Conservation (phyloP, 2,888 invertebrate species). For the Argyra leucocephala region DNA sequence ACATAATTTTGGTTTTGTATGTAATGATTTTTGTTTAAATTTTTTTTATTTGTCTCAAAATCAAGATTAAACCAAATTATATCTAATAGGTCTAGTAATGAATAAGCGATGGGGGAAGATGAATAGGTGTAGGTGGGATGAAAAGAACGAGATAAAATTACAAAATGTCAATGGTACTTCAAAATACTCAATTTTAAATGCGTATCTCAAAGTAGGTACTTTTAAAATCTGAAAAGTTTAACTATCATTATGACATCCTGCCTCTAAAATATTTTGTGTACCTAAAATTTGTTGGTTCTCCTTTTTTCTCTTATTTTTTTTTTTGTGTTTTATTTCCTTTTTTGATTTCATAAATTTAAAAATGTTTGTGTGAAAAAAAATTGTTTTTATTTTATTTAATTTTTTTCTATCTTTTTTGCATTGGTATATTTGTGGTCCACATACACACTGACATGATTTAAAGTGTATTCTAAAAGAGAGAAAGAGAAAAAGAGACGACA, state of each 20-base stretch:
- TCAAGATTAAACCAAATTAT: too few relatives aligned
- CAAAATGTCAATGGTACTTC: too few relatives aligned
- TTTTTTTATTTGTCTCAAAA: too few relatives aligned
- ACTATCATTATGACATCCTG: background rate
- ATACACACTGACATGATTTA: constrained; percentile 4
- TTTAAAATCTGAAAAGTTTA: too few relatives aligned
- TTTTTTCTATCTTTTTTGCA: background rate
- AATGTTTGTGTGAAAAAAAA: constrained; percentile 5
- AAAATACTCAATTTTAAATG: too few relatives aligned
- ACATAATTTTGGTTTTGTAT: too few relatives aligned
- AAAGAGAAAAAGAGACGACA: background rate
- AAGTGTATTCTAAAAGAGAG: background rate
- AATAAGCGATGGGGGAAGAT: too few relatives aligned
- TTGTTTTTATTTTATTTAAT: background rate
- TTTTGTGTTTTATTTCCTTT: background rate
- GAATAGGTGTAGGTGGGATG: too few relatives aligned
- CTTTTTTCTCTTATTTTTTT: background rate
- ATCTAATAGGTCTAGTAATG: too few relatives aligned
- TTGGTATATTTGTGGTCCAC: constrained; percentile 6
- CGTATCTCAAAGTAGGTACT: too few relatives aligned
- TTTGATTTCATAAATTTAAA: background rate
- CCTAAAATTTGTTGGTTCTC: background rate
- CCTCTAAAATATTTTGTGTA: background rate
- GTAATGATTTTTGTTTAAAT: too few relatives aligned
- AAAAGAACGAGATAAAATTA: too few relatives aligned